A percentile compares a stretch with the other conserved stretches of the same genome.
These are phyloP conservation scores for Sceliomorpha sp. DNA, from an alignment of 2,888 invertebrate genomes.

Conservation along the genomic window DNA sequence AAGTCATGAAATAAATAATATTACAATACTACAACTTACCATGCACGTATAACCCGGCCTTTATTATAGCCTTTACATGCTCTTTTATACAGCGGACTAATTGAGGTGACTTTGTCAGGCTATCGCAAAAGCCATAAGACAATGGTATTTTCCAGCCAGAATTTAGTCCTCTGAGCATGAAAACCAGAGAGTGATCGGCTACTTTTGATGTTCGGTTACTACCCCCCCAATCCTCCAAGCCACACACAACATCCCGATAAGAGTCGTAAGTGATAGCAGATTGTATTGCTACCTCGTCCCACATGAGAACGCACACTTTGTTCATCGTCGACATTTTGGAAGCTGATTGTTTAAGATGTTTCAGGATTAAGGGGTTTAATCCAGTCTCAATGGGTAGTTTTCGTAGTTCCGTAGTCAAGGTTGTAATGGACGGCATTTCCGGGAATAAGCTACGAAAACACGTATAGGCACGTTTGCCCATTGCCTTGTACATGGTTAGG, in stretches of 20 bases:
- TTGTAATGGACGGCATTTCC: background rate
- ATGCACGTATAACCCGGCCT: background rate
- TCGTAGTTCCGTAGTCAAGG: background rate
- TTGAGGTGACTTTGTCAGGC: constrained; percentile 18
- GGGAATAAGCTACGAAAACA: constrained; percentile 4
- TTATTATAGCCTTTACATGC: background rate
- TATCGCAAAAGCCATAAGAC: constrained; percentile 25
- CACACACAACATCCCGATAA: constrained; percentile 1
- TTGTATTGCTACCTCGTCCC: too few species aligned
- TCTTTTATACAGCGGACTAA: constrained; percentile 11
- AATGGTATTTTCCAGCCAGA: constrained; percentile 39
- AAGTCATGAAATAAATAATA: background rate
- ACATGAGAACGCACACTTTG: too few species aligned
- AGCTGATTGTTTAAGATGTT: constrained; percentile 1
- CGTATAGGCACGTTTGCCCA: constrained; percentile 3
- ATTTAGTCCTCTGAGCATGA: constrained; percentile 24
- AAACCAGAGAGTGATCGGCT: constrained; percentile 38
- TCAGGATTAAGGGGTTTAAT: constrained; percentile 6
- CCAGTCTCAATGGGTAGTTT: constrained; percentile 12
- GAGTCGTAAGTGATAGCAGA: constrained; percentile 2
- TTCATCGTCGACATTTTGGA: background rate
- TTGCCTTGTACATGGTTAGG: constrained; percentile 1
- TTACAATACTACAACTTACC: constrained; percentile 1
- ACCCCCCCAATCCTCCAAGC: constrained; percentile 24
- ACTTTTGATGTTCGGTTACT: constrained; percentile 1